Base-by-base conservation (phyloP, 2,888 invertebrate genomes). In the Encarsia formosa region DNA sequence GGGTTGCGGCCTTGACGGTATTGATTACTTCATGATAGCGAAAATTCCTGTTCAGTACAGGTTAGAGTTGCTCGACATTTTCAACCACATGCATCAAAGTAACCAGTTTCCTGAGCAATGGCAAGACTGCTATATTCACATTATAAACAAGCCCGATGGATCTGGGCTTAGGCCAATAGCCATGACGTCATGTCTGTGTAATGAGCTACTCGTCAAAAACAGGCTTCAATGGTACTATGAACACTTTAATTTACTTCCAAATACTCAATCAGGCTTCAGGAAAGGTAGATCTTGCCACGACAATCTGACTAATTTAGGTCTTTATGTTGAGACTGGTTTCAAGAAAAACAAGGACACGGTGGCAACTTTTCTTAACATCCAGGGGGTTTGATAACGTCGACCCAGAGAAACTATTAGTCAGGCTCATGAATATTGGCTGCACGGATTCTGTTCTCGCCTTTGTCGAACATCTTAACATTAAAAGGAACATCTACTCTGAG, bases 361-460 rank as follows among this genome's bases (percentile, higher is more conserved):
- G 4, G 29, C 41, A n/a, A 22, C 32, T 4, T 42, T 42, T n/a
- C n/a, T 42, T 8, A 32, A 42, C 15, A 15, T 31, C 3, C 5
- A 4, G 9, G 42, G 20, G 5, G 42, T 20, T 42, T 15, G 19
- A 32, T 13, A 42, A 20, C 22, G 32, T 42, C 2, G 32, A 32
- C 8, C 15, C 4, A 3, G 31, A 42, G n/a, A n/a, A n/a, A n/a
- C n/a, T n/a, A n/a, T n/a, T n/a, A n/a, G n/a, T n/a, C n/a, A n/a
- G n/a, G n/a, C n/a, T n/a, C n/a, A n/a, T n/a, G n/a, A n/a, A n/a
- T n/a, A n/a, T n/a, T n/a, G n/a, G n/a, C n/a, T n/a, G n/a, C n/a
- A n/a, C n/a, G n/a, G n/a, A n/a, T n/a, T n/a, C n/a, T n/a, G 44
- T 44, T 11, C n/a, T 44, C 1, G 16, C 40, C 11, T 52, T 35